phyloP scores from a whole-genome alignment of 2,113 vertebrate species.

The Gulo gulo region DNA sequence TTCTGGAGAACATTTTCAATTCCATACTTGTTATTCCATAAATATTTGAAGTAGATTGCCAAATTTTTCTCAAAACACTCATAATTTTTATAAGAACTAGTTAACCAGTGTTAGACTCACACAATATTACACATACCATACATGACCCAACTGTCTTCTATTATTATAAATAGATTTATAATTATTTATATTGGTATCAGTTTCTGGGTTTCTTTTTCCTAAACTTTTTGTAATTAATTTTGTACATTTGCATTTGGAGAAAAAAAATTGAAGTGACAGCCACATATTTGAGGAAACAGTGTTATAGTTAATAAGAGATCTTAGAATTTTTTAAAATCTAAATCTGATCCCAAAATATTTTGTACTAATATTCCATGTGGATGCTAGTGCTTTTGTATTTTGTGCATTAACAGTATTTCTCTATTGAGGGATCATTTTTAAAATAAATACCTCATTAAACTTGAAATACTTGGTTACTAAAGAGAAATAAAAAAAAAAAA shows the following conservation, averaged over 20 bases:
- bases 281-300: neutral
- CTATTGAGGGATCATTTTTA: neutral
- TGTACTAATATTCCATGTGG: neutral
- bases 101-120: neutral
- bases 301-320: neutral
- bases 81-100: neutral
- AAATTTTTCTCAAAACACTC: neutral
- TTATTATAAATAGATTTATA: neutral
- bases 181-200: neutral
- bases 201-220: neutral
- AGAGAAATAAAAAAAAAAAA: neutral
- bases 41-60: neutral
- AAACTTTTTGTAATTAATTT: slow-evolving; percentile 7
- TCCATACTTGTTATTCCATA: neutral
- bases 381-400: neutral
- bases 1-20: neutral
- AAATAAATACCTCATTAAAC: slow-evolving; percentile 50
- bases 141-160: neutral
- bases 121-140: neutral
- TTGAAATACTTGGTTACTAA: slow-evolving; percentile 46
- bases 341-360: slow-evolving; percentile 44
- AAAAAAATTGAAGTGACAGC: neutral
- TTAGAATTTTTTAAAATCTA: slow-evolving; percentile 21
- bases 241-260: neutral
- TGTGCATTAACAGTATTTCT: slow-evolving; percentile 4